These are phyloP conservation scores for Heteromyza rotundicornis DNA, from an alignment of 2,888 invertebrate species.

Conservation along the genomic window DNA sequence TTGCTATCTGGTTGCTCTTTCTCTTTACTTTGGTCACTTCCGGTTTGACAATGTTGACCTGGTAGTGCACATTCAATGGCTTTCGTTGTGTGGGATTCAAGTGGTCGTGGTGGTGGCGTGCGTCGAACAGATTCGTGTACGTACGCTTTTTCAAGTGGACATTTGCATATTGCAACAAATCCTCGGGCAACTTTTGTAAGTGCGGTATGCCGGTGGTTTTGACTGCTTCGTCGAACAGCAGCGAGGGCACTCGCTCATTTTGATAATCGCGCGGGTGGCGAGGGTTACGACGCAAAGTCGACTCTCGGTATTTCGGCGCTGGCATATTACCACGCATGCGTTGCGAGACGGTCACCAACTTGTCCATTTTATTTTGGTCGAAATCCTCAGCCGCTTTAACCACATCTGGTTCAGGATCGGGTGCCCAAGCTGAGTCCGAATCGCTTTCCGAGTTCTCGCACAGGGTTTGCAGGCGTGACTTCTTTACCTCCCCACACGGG, in stretches of 20 bases:
- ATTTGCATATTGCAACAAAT: slow-evolving; percentile 44
- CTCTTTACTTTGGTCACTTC: slow-evolving; percentile 35
- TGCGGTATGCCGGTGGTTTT: slow-evolving; percentile 38
- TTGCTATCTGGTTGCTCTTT: slow-evolving; percentile 28
- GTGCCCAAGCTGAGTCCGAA: slow-evolving; percentile 55
- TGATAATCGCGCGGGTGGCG: slow-evolving; percentile 47
- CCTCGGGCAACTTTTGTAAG: slow-evolving; percentile 41
- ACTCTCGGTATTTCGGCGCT: slow-evolving; percentile 52
- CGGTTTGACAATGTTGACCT: slow-evolving; percentile 44
- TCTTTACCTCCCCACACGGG: slow-evolving; percentile 41
- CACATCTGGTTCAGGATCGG: slow-evolving; percentile 35
- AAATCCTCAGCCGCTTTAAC: background rate
- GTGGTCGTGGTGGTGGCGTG: slow-evolving; percentile 60
- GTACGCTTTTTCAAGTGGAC: slow-evolving; percentile 43
- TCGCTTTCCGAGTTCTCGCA: slow-evolving; percentile 42
- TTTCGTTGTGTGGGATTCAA: slow-evolving; percentile 53
- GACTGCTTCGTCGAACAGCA: slow-evolving; percentile 42
- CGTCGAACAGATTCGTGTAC: slow-evolving; percentile 47
- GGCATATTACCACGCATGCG: slow-evolving; percentile 54
- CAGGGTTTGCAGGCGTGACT: slow-evolving; percentile 36
- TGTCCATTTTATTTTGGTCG: background rate
- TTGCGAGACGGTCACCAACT: slow-evolving; percentile 25
- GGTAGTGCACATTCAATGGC: slow-evolving; percentile 51
- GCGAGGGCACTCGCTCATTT: slow-evolving; percentile 43
- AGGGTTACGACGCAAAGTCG: slow-evolving; percentile 52